Conservation (phyloP, 1,140 invertebrate species). For the Euwallacea fornicatus region DNA sequence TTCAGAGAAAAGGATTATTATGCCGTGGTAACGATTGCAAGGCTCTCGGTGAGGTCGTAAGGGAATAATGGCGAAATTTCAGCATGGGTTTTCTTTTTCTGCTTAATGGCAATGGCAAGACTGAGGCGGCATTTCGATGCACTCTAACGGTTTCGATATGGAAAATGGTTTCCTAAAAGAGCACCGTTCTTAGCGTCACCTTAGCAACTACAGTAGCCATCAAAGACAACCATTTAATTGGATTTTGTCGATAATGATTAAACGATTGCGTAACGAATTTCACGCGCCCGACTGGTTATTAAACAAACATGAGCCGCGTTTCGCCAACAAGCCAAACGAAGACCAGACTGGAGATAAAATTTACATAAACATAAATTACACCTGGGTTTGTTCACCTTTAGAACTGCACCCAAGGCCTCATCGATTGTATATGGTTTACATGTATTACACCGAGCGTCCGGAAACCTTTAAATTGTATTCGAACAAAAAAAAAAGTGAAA, state of each 20-base stretch:
- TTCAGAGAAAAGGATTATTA: conserved; percentile 31
- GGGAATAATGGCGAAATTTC: conserved; percentile 22
- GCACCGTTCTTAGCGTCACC: too few species aligned
- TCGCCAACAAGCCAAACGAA: conserved; percentile 5
- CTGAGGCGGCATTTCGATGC: not conserved
- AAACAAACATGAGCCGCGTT: conserved; percentile 10
- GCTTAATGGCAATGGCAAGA: conserved; percentile 5
- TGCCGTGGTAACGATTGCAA: conserved; percentile 10
- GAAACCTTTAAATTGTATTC: too few species aligned
- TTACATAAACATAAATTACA: conserved; percentile 18
- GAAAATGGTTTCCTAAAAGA: too few species aligned
- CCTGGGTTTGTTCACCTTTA: conserved; percentile 20
- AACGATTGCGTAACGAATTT: conserved; percentile 12
- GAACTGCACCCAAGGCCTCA: conserved; percentile 8
- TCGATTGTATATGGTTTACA: too few species aligned
- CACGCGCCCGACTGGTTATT: conserved; percentile 10
- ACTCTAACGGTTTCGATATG: not conserved
- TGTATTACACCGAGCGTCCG: too few species aligned
- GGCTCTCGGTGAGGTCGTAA: conserved; percentile 5
- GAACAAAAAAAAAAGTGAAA: too few species aligned
- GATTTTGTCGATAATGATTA: too few species aligned
- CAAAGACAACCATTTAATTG: too few species aligned
- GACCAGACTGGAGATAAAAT: conserved; percentile 20
- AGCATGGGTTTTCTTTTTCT: conserved; percentile 20
- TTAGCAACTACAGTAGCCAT: too few species aligned